Conservation (phyloP, 2,888 invertebrate species). For the Drosophila siamana region DNA sequence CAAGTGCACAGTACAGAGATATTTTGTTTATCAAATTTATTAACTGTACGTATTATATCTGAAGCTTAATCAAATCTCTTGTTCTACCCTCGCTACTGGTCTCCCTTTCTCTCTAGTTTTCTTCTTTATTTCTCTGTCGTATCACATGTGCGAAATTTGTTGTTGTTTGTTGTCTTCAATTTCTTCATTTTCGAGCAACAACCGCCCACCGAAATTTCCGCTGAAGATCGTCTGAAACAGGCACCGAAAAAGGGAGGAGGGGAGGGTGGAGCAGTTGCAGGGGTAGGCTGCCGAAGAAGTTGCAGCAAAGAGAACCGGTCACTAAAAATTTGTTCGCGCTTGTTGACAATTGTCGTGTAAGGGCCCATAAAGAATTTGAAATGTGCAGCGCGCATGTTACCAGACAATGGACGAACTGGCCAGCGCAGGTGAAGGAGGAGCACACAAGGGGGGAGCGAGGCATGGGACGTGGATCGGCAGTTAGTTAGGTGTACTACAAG, state of each 20-base stretch:
- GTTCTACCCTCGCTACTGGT: conserved; percentile 40
- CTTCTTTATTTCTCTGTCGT: conserved; percentile 18
- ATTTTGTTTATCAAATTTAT: not conserved
- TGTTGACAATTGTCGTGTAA: conserved; percentile 79
- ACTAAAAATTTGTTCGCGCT: conserved; percentile 75
- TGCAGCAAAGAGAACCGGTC: conserved; percentile 61
- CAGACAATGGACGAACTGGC: conserved; percentile 38
- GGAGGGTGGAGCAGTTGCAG: too few species aligned
- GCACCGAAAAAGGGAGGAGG: not conserved
- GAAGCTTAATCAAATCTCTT: not conserved
- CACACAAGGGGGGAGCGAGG: not conserved
- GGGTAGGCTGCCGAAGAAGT: not conserved
- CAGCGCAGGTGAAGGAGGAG: not conserved
- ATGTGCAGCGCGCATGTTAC: conserved; percentile 69
- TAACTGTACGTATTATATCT: not conserved
- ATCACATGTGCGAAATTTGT: conserved; percentile 60
- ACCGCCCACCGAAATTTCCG: conserved; percentile 71
- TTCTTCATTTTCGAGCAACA: conserved; percentile 68
- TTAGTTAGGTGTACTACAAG: conserved; percentile 56
- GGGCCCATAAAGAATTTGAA: conserved; percentile 73
- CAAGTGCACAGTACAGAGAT: too few species aligned
- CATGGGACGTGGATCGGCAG: conserved; percentile 9
- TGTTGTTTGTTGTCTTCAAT: conserved; percentile 60
- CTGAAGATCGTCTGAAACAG: conserved; percentile 39
- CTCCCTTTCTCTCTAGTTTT: not conserved